Base-by-base conservation (phyloP, 2,888 invertebrate species). In the Gymnosoma rotundatum region DNA sequence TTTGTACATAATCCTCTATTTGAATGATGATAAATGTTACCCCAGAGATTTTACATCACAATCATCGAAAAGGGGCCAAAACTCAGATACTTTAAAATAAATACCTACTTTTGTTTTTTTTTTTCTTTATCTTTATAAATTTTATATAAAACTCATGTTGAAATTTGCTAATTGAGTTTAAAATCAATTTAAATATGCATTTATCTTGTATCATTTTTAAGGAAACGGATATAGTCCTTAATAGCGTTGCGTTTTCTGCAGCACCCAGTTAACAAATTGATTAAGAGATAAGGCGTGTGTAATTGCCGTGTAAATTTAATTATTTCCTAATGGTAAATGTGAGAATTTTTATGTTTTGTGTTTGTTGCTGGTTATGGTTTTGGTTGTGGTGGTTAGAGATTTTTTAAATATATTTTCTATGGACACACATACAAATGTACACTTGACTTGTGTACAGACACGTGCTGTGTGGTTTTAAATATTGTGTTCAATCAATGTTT, bases 301-400 rank as follows among this genome's bases (percentile, higher is more conserved):
- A 92, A 92, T 92, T 90, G 90, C 91, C 91, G 92, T 92, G 90
- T 87, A 92, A 92, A 92, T 92, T 92, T 92, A 92, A 92, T 92
- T 92, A 92, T 89, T 70, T 78, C 76, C 83, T 74, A 63, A 74
- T 81, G 50, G 54, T 42, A 76, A 73, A 75, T 81, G 86, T 82
- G 86, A 79, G 81, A 86, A 84, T 81, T 78, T 78, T 36, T 69
- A 69, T 61, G 66, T 63, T 78, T 69, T 60, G 52, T 36, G 14
- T 50, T 56, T 75, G n/a, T 61, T 85, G 83, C 82, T 86, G 85
- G 83, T 58, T 58, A 48, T 45, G 56, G 12, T 38, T 14, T 18
- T 63, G 82, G 81, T 72, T 83, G 32, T 8, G 78, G 81, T 75
- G 84, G 79, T 64, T 58, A 61, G 58, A 76, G 64, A 36, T 74